Conservation (phyloP, 2,888 invertebrate genomes). For the Coenonympha arcania region DNA sequence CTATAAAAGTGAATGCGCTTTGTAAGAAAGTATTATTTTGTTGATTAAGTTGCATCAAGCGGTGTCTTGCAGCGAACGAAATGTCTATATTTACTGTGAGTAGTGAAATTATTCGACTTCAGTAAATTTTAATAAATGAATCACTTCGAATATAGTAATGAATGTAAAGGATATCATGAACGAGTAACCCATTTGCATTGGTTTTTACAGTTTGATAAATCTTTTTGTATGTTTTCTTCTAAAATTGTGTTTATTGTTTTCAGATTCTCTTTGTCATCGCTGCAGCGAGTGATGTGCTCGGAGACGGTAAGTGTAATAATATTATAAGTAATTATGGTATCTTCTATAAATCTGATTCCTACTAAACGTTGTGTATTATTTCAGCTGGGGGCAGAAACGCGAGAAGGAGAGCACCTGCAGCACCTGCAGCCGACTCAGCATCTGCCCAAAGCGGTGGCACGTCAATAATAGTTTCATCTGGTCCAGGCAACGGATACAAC, state of each 20-base stretch:
- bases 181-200: too few relatives aligned
- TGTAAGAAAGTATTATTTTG: conserved; percentile 43
- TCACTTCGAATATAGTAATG: neutral
- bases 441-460: conserved; percentile 40
- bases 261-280: conserved; percentile 67
- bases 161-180: neutral
- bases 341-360: neutral
- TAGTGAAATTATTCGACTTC: neutral
- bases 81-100: conserved; percentile 69
- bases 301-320: conserved; percentile 58
- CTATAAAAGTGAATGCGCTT: conserved; percentile 64
- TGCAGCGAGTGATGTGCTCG: conserved; percentile 55
- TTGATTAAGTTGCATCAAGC: conserved; percentile 42
- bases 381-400: conserved; percentile 33
- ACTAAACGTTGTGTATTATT: neutral
- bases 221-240: neutral
- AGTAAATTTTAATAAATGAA: neutral
- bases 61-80: conserved; percentile 33
- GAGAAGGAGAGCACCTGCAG: conserved; percentile 32
- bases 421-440: conserved; percentile 41
- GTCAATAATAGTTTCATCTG: conserved; percentile 24
- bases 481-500: conserved; percentile 13
- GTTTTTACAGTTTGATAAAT: neutral
- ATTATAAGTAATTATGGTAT: neutral
- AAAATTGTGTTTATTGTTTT: neutral